Evolutionary conservation across 2,888 invertebrate genomes (phyloP).

Genomic region (Caenorhabditis sp.): DNA sequence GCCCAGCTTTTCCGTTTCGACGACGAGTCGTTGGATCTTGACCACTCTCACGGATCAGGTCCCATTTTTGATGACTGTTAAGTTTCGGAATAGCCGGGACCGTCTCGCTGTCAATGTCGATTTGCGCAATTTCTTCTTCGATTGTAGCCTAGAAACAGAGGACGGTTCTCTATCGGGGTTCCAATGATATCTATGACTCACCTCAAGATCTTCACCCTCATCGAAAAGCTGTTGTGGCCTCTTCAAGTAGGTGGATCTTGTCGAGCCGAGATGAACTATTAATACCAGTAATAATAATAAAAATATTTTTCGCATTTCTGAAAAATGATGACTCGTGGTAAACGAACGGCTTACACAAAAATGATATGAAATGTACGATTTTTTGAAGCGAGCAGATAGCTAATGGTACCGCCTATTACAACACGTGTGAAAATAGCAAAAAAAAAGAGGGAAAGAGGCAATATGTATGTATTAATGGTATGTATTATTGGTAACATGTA

Average conservation of each 20-base stretch:
- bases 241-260: neutral
- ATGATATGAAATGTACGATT: constrained; percentile 6
- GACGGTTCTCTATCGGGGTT: too few relatives aligned
- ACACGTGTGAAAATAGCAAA: neutral
- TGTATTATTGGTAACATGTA: neutral
- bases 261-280: neutral
- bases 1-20: constrained; percentile 20
- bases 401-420: neutral
- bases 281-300: constrained; percentile 1
- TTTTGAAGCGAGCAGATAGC: neutral
- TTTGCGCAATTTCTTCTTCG: constrained; percentile 30
- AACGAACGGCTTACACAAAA: constrained; percentile 8
- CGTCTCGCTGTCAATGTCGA: constrained; percentile 18
- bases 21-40: constrained; percentile 41
- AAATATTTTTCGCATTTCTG: neutral
- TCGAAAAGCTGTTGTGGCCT: neutral
- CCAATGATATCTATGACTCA: too few relatives aligned
- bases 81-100: constrained; percentile 37
- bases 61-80: constrained; percentile 39
- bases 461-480: too few relatives aligned
- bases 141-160: neutral
- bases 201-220: neutral
- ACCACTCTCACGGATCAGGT: constrained; percentile 45
- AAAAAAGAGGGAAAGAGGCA: neutral
- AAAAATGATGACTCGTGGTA: constrained; percentile 1